Base-by-base conservation (phyloP, 2,113 vertebrate species). In the Lampris megalopsis region DNA sequence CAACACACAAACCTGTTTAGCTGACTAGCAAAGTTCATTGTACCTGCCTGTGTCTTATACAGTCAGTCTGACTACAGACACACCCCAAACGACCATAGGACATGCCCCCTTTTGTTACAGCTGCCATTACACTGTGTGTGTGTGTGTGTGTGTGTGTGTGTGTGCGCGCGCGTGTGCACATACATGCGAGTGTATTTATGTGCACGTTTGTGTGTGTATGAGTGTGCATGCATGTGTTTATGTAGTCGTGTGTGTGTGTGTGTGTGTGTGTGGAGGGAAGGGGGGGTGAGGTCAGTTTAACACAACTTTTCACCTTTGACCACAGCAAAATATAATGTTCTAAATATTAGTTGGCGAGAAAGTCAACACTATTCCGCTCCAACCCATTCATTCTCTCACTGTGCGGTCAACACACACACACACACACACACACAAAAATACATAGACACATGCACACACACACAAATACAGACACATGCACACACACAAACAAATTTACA, bases 41-140 rank as follows among this genome's bases (percentile, higher is more conserved):
- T 89, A 92, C 90, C 90, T 93, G 87, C 65, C 52, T 73, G 75
- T 75, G 82, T 85, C 90, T 95, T 94, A 94, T 94, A 94, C 69
- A 45, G 64, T 82, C 82, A 89, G 41, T 81, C 58, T 86, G 78
- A 89, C 89, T 88, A 84, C 84, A 79, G 82, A 86, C 87, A 92
- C 90, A 80, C 88, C 83, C 86, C 79, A 73, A 52, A 81, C 9
- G 5, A 63, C 74, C 60, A 69, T 61, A 66, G 48, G 69, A 86
- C 86, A 89, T 77, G 64, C 88, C 88, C 42, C 84, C 74, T 60
- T 75, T 62, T 71, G 63, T 78, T 68, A 75, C 48, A 10, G 38
- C 58, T 49, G 65, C 75, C 47, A 24, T 9, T 71, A 48, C 64
- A 6, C 35, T 1, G 11, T 24, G 56, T 64, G 58, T 61, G 67